Evolutionary conservation across 2,113 vertebrate genomes (phyloP).

Genomic region (Athene cunicularia): DNA sequence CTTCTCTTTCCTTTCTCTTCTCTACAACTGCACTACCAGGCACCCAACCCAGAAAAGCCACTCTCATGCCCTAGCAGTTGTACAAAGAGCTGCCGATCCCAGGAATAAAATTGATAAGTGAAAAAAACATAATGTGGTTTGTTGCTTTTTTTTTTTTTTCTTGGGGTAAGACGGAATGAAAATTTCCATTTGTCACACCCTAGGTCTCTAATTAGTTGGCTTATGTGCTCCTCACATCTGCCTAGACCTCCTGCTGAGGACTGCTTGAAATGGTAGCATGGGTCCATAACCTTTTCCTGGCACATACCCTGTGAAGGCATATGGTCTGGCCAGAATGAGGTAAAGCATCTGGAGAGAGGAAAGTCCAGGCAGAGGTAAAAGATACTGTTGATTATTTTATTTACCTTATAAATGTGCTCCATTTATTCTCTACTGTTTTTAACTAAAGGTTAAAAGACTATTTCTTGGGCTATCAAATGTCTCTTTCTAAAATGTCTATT

Average conservation of each 20-base stretch:
- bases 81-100: neutral
- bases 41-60: neutral
- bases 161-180: neutral
- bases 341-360: neutral
- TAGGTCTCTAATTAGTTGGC: neutral
- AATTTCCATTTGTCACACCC: neutral
- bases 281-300: neutral
- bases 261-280: neutral
- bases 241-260: neutral
- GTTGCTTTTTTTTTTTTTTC: neutral
- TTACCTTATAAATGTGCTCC: neutral
- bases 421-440: neutral
- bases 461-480: neutral
- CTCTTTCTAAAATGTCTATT: neutral
- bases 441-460: neutral
- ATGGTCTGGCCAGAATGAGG: neutral
- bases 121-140: neutral
- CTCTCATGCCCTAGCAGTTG: neutral
- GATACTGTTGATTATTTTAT: slow-evolving; percentile 5
- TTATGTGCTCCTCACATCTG: neutral
- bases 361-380: neutral
- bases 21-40: neutral
- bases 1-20: neutral
- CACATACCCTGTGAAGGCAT: neutral
- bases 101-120: neutral